Base-by-base conservation (phyloP, 2,113 vertebrate genomes). In the Muscicapa adusta region DNA sequence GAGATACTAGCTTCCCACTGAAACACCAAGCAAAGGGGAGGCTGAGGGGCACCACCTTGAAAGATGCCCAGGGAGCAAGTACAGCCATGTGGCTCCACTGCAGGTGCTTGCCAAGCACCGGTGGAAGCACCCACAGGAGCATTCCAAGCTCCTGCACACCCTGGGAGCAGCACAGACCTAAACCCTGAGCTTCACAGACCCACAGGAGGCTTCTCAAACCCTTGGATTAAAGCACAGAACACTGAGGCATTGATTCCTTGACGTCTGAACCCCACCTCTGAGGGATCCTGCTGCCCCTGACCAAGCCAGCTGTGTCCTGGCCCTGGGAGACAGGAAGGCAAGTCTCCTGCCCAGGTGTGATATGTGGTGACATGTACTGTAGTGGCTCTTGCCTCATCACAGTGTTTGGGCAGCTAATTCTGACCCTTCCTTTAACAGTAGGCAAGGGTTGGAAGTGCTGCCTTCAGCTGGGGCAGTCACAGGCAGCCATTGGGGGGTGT, bases 1-100 rank as follows among this genome's bases (percentile, higher is more conserved):
- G 99, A 54, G 99, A 99, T 12, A 99, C 99, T 75, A 99, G 98
- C 90, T 99, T 99, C 85, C 98, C 99, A 79, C 99, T 99, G 96
- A 54, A 96, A 97, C 10, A 80, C 4, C 80, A 89, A 87, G 53
- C 23, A 60, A 83, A 87, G 70, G 31, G 61, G 40, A 92, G 66
- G 38, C 80, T 92, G 89, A 88, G 22, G 23, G 22, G 6, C 10
- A 34, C 16, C 17, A 4, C 33, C 14, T 65, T 3, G 1, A 38
- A 85, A 53, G n/a, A 22, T 33, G 6, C 10, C 25, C 2, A 3
- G 29, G 34, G 34, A 63, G 40, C 34, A 22, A 28, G 12, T 5
- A 5, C n/a, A 70, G 66, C 51, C 5, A 0, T 0, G 0, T 54
- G 43, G 12, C 40, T 85, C 42, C 0, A 0, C 31, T 48, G 47